phyloP scores from a whole-genome alignment of 2,888 invertebrate genomes.

The Andrena chrysosceles region DNA sequence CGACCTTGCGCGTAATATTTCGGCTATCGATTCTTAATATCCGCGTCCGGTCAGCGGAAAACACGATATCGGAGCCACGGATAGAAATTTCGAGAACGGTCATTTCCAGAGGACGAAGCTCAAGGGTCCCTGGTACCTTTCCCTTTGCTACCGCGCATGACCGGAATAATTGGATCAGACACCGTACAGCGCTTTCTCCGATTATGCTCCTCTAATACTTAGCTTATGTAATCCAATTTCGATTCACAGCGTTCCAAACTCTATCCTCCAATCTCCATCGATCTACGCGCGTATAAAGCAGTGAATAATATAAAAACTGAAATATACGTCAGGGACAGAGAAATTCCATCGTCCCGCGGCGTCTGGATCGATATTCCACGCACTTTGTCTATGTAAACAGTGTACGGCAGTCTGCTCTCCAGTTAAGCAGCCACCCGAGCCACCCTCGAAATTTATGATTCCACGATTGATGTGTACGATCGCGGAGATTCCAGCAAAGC shows the following conservation, averaged over 20 bases:
- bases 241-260: too few relatives aligned
- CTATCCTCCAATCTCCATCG: too few relatives aligned
- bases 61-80: slow-evolving; percentile 20
- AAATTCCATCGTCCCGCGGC: neutral
- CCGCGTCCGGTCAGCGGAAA: slow-evolving; percentile 6
- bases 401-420: neutral
- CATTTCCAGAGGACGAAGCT: neutral
- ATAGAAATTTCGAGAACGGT: slow-evolving; percentile 17
- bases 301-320: neutral
- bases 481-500: slow-evolving; percentile 54
- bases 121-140: neutral
- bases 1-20: slow-evolving; percentile 54
- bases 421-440: slow-evolving; percentile 21
- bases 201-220: too few relatives aligned
- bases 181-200: too few relatives aligned
- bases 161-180: neutral
- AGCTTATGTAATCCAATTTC: too few relatives aligned
- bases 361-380: neutral
- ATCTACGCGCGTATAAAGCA: neutral
- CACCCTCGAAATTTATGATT: slow-evolving; percentile 39
- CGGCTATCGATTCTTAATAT: slow-evolving; percentile 60
- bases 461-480: slow-evolving; percentile 56
- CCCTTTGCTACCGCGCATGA: too few relatives aligned
- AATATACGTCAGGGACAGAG: neutral
- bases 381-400: neutral